Conservation (phyloP, 2,113 vertebrate genomes). For the Crotophaga sulcirostris region DNA sequence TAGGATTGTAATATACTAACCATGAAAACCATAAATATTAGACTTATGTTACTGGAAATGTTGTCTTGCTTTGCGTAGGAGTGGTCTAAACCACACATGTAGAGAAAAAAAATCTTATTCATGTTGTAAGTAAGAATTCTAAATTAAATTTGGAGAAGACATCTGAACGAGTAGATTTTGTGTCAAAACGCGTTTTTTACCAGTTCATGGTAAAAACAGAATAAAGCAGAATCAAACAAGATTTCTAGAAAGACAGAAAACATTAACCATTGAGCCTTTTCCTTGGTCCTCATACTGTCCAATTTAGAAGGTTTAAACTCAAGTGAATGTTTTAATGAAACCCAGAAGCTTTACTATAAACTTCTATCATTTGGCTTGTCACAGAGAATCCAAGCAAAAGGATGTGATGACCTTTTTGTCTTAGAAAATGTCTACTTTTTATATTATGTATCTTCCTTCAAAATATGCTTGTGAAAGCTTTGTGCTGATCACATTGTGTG, state of each 20-base stretch:
- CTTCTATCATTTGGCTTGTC: neutral
- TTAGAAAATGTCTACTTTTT: neutral
- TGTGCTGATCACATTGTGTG: neutral
- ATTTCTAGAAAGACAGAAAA: neutral
- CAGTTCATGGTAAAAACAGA: neutral
- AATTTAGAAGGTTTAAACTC: neutral
- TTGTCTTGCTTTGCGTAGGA: neutral
- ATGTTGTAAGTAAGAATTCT: neutral
- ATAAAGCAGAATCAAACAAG: neutral
- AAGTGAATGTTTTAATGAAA: neutral
- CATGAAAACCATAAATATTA: conserved; percentile 61
- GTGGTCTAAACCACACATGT: neutral
- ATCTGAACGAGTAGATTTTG: neutral
- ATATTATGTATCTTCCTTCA: neutral
- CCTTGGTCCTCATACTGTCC: neutral
- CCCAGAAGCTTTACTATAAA: neutral
- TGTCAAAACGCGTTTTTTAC: neutral
- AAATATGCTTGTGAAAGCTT: neutral
- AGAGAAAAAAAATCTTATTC: neutral
- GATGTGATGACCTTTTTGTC: neutral
- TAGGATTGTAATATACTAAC: conserved; percentile 49
- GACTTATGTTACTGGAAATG: conserved; percentile 50
- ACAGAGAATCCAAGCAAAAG: neutral
- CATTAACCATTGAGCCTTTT: neutral
- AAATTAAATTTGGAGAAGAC: neutral